A percentile compares a stretch with the other conserved stretches of the same genome.
phyloP scores from a whole-genome alignment of 1,140 invertebrate species.

The Ceratoteleas bidentatus region DNA sequence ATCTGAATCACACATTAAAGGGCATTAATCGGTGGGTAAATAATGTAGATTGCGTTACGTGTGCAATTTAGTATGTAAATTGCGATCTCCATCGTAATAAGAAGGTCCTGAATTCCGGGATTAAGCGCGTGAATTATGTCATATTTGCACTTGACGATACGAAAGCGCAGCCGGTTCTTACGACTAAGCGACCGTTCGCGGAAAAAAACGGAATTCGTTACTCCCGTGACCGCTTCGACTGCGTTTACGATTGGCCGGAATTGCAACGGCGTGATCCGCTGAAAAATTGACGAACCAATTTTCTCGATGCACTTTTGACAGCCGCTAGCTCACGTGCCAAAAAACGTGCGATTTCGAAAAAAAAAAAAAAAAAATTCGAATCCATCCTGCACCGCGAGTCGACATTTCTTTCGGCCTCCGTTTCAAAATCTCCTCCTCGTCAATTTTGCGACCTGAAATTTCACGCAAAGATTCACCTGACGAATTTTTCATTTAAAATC shows the following conservation, averaged over 20 bases:
- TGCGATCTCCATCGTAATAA: conserved; percentile 8
- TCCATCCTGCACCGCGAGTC: not conserved
- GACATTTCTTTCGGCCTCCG: not conserved
- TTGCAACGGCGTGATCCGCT: conserved; percentile 2
- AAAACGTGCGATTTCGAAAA: not conserved
- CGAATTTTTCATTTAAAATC: not conserved
- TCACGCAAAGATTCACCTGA: not conserved
- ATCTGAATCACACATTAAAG: conserved; percentile 13
- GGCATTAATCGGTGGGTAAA: conserved; percentile 23
- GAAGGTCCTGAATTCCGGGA: conserved; percentile 4
- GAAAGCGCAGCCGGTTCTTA: not conserved
- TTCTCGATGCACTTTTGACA: conserved; percentile 33
- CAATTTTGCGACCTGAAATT: too few relatives aligned
- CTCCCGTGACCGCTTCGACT: too few relatives aligned
- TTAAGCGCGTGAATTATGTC: not conserved
- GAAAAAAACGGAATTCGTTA: too few relatives aligned
- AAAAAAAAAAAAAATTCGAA: too few relatives aligned
- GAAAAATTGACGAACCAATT: conserved; percentile 18
- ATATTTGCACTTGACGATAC: not conserved
- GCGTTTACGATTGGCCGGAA: not conserved
- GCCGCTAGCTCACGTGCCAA: not conserved
- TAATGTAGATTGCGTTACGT: conserved; percentile 28
- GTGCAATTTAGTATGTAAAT: conserved; percentile 26
- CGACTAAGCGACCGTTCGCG: not conserved
- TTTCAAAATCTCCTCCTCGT: too few relatives aligned